Percentiles rank a stretch among this genome's conserved stretches.
Conservation (phyloP, 2,797 vertebrate genomes). For the Artibeus lituratus region DNA sequence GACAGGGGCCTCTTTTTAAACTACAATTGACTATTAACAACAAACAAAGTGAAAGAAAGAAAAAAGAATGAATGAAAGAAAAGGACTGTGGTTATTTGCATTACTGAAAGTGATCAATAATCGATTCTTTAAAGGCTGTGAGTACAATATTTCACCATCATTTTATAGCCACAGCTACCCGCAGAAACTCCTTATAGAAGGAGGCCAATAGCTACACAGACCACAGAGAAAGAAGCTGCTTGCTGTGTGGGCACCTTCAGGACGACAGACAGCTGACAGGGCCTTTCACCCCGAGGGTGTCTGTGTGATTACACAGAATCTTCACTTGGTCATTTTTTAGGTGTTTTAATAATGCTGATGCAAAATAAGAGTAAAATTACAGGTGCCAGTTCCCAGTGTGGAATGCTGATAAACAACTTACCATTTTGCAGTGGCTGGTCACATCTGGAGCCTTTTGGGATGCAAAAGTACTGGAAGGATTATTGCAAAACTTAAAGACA, state of each 20-base stretch:
- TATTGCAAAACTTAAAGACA: conserved; percentile 86
- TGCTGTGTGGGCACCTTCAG: conserved; percentile 35
- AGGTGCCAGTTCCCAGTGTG: conserved; percentile 78
- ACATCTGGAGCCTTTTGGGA: conserved; percentile 87
- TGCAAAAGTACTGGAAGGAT: conserved; percentile 84
- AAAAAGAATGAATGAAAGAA: background rate
- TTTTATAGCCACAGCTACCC: conserved; percentile 1
- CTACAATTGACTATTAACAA: background rate
- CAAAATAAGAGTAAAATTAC: conserved; percentile 82
- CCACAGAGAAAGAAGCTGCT: conserved; percentile 13
- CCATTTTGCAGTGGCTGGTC: conserved; percentile 87
- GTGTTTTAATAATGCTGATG: conserved; percentile 80
- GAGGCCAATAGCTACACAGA: background rate
- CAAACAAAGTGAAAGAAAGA: background rate
- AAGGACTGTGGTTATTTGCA: background rate
- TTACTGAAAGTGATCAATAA: background rate
- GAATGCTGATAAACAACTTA: conserved; percentile 84
- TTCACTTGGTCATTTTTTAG: conserved; percentile 64
- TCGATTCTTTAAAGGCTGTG: background rate
- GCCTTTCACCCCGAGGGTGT: conserved; percentile 28
- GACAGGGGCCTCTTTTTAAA: background rate
- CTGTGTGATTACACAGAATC: conserved; percentile 60
- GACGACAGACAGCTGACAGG: conserved; percentile 40
- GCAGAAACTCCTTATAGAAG: conserved; percentile 47
- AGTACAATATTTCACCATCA: conserved; percentile 45